These are phyloP conservation scores for Nasonia oneida DNA, from an alignment of 2,888 invertebrate genomes.

Conservation along the genomic window DNA sequence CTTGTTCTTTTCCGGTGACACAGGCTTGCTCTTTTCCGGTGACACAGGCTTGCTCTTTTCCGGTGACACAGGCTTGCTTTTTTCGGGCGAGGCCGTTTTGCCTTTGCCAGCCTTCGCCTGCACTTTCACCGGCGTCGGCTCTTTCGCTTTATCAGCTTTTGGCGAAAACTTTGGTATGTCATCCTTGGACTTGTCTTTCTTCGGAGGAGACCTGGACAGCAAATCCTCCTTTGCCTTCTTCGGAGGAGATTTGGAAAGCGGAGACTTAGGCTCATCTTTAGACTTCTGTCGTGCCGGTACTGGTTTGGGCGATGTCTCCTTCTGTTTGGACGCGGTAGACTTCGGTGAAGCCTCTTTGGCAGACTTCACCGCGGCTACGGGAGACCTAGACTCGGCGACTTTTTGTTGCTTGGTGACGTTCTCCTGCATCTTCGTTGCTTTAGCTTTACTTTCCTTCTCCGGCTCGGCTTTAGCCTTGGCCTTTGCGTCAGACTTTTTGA, in stretches of 20 bases:
- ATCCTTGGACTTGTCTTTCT: conserved; percentile 38
- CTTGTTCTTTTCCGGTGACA: not conserved
- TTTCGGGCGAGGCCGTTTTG: not conserved
- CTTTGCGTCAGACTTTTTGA: conserved; percentile 51
- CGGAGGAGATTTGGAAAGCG: conserved; percentile 27
- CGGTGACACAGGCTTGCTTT: no score
- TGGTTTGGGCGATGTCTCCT: conserved; percentile 62
- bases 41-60: not conserved
- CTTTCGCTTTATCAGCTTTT: conserved; percentile 19
- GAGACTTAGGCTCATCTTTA: conserved; percentile 43
- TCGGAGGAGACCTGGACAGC: conserved; percentile 32
- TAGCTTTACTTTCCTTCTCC: conserved; percentile 71
- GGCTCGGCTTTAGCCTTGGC: conserved; percentile 66
- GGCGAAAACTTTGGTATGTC: conserved; percentile 6
- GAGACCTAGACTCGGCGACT: conserved; percentile 36
- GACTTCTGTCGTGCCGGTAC: conserved; percentile 39
- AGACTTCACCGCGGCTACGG: conserved; percentile 15
- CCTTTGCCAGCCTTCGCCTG: not conserved
- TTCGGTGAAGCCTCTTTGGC: conserved; percentile 52
- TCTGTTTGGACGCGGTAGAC: conserved; percentile 68
- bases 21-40: not conserved
- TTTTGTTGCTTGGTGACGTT: conserved; percentile 58
- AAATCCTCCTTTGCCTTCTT: conserved; percentile 39
- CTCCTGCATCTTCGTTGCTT: conserved; percentile 70
- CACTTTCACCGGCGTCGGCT: not conserved